These are phyloP conservation scores for Achroia grisella DNA, from an alignment of 1,140 invertebrate genomes.

Conservation along the genomic window DNA sequence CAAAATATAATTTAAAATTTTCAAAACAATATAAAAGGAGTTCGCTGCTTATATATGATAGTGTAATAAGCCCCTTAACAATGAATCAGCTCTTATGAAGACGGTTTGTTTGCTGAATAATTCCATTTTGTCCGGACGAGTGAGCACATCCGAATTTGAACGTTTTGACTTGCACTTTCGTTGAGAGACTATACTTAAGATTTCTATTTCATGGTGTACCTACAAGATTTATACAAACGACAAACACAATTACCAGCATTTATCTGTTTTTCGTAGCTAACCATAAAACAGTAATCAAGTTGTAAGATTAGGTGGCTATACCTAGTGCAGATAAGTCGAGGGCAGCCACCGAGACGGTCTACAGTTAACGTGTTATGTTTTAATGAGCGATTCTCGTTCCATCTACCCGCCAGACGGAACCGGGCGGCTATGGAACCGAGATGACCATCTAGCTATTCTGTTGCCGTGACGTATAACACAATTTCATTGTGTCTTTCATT, in stretches of 20 bases:
- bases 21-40: too few species aligned
- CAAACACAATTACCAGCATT: not conserved
- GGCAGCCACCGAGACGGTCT: slow-evolving; percentile 38
- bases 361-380: slow-evolving; percentile 49
- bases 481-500: not conserved
- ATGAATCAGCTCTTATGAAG: not conserved
- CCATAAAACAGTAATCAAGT: not conserved
- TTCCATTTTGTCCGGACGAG: not conserved
- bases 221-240: too few species aligned
- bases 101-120: not conserved
- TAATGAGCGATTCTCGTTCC: slow-evolving; percentile 27
- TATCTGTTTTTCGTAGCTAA: not conserved
- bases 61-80: not conserved
- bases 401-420: slow-evolving; percentile 30
- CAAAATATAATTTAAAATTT: too few species aligned
- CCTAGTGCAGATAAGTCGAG: slow-evolving; percentile 19
- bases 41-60: too few species aligned
- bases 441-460: slow-evolving; percentile 25
- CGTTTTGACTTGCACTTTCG: slow-evolving; percentile 1
- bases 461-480: slow-evolving; percentile 3
- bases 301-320: not conserved
- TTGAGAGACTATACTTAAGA: not conserved
- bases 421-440: slow-evolving; percentile 12
- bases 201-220: not conserved
- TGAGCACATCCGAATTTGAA: slow-evolving; percentile 3